Conservation (phyloP, 2,113 vertebrate species). For the Notothenia coriiceps region DNA sequence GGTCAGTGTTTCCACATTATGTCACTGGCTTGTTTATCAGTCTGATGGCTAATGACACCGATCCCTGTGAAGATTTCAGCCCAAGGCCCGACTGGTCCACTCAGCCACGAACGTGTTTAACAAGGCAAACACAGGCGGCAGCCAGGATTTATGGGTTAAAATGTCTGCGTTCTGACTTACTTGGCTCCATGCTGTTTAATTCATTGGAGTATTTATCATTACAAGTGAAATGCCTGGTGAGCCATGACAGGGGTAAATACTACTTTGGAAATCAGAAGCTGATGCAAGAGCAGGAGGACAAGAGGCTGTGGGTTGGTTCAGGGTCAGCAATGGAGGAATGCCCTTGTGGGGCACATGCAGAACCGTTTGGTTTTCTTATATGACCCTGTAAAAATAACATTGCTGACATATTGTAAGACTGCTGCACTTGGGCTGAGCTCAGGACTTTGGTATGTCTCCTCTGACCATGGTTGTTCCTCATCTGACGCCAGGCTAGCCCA, state of each 20-base stretch:
- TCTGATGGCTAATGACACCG: slow-evolving; percentile 67
- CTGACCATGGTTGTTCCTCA: slow-evolving; percentile 74
- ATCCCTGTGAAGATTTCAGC: slow-evolving; percentile 62
- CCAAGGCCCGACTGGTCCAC: slow-evolving; percentile 46
- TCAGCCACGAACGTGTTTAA: slow-evolving; percentile 60
- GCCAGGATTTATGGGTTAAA: slow-evolving; percentile 58
- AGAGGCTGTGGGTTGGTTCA: slow-evolving; percentile 68
- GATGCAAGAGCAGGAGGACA: slow-evolving; percentile 60
- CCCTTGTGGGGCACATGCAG: slow-evolving; percentile 76
- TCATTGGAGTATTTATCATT: slow-evolving; percentile 69
- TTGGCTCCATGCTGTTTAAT: slow-evolving; percentile 69
- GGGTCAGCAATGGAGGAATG: slow-evolving; percentile 76
- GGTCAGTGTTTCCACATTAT: slow-evolving; percentile 85
- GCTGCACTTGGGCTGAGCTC: slow-evolving; percentile 77
- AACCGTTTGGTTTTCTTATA: slow-evolving; percentile 75
- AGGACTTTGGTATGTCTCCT: slow-evolving; percentile 82
- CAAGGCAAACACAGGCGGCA: slow-evolving; percentile 54
- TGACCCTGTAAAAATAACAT: slow-evolving; percentile 81
- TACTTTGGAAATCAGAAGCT: slow-evolving; percentile 65
- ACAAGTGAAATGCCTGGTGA: slow-evolving; percentile 64
- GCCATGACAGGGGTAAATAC: slow-evolving; percentile 63
- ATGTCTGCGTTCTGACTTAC: slow-evolving; percentile 61
- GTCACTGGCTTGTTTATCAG: slow-evolving; percentile 79
- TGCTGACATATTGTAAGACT: slow-evolving; percentile 77
- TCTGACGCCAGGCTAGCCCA: slow-evolving; percentile 56